phyloP scores from a whole-genome alignment of 64 coral and sea anemone genomes.

The Anthopleura sola region DNA sequence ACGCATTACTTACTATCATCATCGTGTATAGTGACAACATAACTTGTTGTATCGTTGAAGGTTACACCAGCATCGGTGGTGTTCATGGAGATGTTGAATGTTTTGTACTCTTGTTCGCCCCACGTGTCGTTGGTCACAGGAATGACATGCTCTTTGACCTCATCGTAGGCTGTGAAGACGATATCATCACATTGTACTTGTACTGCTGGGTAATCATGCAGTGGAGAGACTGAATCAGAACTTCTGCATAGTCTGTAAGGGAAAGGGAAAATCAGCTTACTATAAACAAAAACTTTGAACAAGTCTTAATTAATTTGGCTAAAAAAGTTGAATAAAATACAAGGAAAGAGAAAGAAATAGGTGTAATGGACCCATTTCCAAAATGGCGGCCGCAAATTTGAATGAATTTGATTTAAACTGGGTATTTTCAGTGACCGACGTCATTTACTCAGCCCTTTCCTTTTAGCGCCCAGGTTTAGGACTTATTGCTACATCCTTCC shows the following conservation, averaged over 20 bases:
- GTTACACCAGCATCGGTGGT: neutral
- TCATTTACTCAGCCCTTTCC: too few relatives aligned
- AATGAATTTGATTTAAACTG: too few relatives aligned
- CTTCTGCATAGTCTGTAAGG: neutral
- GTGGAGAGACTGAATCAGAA: neutral
- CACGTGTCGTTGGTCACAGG: neutral
- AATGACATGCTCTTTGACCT: neutral
- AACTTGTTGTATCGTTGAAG: conserved; percentile 15
- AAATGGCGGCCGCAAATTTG: too few relatives aligned
- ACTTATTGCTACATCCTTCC: too few relatives aligned
- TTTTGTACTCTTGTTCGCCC: conserved; percentile 5
- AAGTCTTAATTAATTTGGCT: too few relatives aligned
- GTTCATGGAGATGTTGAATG: neutral
- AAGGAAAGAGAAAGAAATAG: too few relatives aligned
- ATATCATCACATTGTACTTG: neutral
- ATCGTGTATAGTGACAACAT: neutral
- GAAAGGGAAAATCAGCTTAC: neutral
- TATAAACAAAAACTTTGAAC: too few relatives aligned
- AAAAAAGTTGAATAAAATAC: too few relatives aligned
- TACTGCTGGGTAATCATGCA: neutral
- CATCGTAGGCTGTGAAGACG: neutral
- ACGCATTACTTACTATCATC: neutral
- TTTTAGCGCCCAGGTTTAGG: too few relatives aligned
- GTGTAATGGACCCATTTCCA: too few relatives aligned
- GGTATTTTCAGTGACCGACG: too few relatives aligned